These are phyloP conservation scores for Pseudopleuronectes americanus DNA, from an alignment of 2,797 vertebrate genomes.

Conservation along the genomic window DNA sequence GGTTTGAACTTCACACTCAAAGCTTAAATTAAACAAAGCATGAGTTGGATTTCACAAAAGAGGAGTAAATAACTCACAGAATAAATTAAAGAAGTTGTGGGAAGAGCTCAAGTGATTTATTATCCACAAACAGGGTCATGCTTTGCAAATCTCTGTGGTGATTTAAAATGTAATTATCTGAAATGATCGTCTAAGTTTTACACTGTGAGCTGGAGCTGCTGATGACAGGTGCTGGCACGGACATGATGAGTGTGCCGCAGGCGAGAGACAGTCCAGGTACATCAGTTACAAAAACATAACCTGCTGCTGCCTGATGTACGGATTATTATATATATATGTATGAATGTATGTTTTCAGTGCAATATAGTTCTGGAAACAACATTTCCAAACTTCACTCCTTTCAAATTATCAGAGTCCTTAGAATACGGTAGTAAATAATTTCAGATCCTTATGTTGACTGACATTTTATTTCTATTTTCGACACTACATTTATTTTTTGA, in stretches of 20 bases:
- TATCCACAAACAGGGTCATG: background rate
- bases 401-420: too few species aligned
- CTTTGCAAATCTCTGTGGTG: background rate
- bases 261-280: background rate
- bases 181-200: background rate
- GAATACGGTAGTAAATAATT: too few species aligned
- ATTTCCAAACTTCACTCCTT: too few species aligned
- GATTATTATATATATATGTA: background rate
- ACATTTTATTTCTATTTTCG: too few species aligned
- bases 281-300: too few species aligned
- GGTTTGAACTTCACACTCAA: slow-evolving; percentile 2
- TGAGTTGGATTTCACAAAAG: background rate
- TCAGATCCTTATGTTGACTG: too few species aligned
- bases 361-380: too few species aligned
- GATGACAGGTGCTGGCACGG: slow-evolving; percentile 27
- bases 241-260: slow-evolving; percentile 26
- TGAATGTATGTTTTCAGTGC: background rate
- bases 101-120: background rate
- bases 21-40: background rate
- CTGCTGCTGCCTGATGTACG: slow-evolving; percentile 1
- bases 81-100: background rate
- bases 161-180: background rate
- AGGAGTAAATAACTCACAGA: background rate
- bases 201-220: background rate
- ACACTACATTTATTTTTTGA: too few species aligned